A percentile compares a stretch with the other conserved stretches of the same genome.
phyloP scores from a whole-genome alignment of 2,113 vertebrate genomes.

The Synodontis membranacea region DNA sequence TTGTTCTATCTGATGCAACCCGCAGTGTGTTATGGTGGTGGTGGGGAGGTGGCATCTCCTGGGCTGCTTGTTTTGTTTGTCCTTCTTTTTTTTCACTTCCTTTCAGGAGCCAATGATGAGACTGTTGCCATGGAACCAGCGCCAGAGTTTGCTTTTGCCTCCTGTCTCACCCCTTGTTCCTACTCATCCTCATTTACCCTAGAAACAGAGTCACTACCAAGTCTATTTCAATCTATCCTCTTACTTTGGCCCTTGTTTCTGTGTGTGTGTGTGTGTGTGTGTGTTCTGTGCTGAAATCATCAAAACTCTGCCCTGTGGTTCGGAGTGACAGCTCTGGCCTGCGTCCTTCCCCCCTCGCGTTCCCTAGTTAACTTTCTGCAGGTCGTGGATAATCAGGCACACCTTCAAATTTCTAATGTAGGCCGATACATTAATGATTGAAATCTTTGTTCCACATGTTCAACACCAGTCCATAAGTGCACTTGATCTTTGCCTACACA shows the following conservation, averaged over 20 bases:
- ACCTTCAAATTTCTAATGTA: neutral
- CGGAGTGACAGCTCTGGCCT: conserved; percentile 19
- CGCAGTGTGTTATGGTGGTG: conserved; percentile 17
- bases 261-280: conserved; percentile 54
- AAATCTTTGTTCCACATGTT: neutral
- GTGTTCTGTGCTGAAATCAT: conserved; percentile 34
- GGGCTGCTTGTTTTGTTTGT: conserved; percentile 60
- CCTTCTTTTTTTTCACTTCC: conserved; percentile 68
- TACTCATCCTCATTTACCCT: conserved; percentile 80
- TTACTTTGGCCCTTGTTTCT: conserved; percentile 30
- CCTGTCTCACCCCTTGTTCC: conserved; percentile 75
- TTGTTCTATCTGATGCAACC: conserved; percentile 76
- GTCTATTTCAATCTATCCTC: conserved; percentile 76
- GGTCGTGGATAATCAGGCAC: neutral
- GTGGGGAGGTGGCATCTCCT: conserved; percentile 65
- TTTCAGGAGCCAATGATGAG: conserved; percentile 78
- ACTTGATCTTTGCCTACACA: neutral
- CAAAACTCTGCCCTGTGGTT: conserved; percentile 21
- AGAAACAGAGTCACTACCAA: conserved; percentile 80
- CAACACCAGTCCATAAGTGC: neutral
- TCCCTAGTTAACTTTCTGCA: neutral
- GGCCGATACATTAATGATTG: neutral
- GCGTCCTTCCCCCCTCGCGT: neutral
- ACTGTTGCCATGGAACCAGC: conserved; percentile 78
- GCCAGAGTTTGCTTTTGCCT: conserved; percentile 76